Evolutionary conservation across 2,797 vertebrate genomes (phyloP).

Genomic region (Lerista edwardsae): DNA sequence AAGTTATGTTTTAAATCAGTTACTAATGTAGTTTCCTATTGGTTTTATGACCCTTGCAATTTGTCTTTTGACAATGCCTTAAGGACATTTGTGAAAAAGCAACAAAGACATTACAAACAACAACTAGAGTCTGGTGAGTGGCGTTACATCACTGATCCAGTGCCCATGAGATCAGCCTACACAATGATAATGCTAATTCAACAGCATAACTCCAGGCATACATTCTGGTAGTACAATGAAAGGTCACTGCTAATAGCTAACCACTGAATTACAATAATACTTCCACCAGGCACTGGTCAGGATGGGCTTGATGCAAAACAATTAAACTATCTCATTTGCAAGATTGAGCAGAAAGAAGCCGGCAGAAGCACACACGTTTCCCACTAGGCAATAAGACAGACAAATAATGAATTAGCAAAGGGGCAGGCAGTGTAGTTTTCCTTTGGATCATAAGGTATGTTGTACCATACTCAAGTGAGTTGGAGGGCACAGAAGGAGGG

Average conservation of each 20-base stretch:
- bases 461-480: not conserved
- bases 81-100: not conserved
- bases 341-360: not conserved
- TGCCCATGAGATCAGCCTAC: constrained; percentile 12
- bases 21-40: not conserved
- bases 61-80: not conserved
- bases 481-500: fast-evolving
- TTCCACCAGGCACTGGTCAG: not conserved
- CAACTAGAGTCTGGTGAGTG: constrained; percentile 7
- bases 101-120: not conserved
- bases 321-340: no score
- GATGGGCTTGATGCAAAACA: not conserved
- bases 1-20: not conserved
- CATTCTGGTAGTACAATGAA: not conserved
- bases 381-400: not conserved
- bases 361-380: fast-evolving
- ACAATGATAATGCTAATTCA: constrained; percentile 27
- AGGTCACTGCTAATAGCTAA: not conserved
- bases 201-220: not conserved
- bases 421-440: not conserved
- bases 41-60: not conserved
- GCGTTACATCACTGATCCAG: constrained; percentile 13
- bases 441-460: not conserved
- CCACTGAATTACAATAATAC: not conserved
- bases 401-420: not conserved